Evolutionary conservation across 2,888 invertebrate species (phyloP), one percentile per base, ranked within the genome.

Genomic region (Trichacis sp.): DNA sequence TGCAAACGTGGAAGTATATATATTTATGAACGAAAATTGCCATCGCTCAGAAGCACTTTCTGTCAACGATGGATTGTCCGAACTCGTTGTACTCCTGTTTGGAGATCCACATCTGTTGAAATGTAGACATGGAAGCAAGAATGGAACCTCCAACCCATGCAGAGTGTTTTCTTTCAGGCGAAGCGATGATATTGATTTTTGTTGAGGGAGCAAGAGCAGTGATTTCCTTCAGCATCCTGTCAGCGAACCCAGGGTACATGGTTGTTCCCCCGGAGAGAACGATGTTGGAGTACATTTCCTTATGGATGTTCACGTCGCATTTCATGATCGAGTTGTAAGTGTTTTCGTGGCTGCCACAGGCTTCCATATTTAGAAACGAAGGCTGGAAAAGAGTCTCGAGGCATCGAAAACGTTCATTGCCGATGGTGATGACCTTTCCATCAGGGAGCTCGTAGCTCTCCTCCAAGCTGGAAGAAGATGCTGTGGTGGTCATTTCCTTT

Each of bases 271-370:
- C n/a, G n/a, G n/a, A n/a, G n/a, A n/a, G n/a, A n/a, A n/a, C 96
- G 76, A 95, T 95, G 89, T 95, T 95, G 88, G 96, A 95, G 87
- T 96, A 96, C 87, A 96, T 87, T 87, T 96, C 96, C 89, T 95
- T 95, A 91, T 95, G 92, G 90, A 96, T 96, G 85, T 96, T 96
- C 62, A 96, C 95, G 87, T 96, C 96, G 88, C 96, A 96, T 90
- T 96, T 96, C 96, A 96, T 96, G 90, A 96, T n/a, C n/a, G n/a
- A n/a, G n/a, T n/a, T n/a, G n/a, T n/a, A n/a, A n/a, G n/a, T n/a
- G n/a, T n/a, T n/a, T 85, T 94, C 94, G 84, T 94, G 94, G 85
- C 94, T 93, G 73, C 94, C 94, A 79, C 91, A 91, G 60, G 94
- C 92, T 89, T 94, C 77, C 94, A 95, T 94, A 70, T 94, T 94